phyloP scores from a whole-genome alignment of 64 coral and sea anemone species.

The Montipora sp. region DNA sequence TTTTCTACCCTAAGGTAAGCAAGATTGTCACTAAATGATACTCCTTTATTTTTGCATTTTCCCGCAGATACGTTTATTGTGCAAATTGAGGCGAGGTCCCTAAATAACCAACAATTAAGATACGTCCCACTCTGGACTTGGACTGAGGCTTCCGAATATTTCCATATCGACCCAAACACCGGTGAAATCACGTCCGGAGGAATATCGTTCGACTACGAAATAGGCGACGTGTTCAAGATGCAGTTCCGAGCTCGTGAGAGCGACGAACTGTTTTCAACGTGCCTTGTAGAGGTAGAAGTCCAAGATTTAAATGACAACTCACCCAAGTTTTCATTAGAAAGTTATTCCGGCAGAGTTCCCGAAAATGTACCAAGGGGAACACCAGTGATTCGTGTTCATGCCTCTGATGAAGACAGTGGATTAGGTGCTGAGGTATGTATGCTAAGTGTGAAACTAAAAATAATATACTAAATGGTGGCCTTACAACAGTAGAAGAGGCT shows the following conservation, averaged over 20 bases:
- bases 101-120: not conserved
- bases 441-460: not conserved
- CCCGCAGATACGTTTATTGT: not conserved
- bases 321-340: conserved; percentile 49
- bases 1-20: too few species aligned
- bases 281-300: conserved; percentile 67
- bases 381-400: conserved; percentile 38
- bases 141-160: not conserved
- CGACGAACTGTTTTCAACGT: conserved; percentile 24
- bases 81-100: conserved; percentile 3
- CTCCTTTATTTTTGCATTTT: not conserved
- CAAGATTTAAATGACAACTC: conserved; percentile 81
- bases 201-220: conserved; percentile 72
- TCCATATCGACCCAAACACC: conserved; percentile 21
- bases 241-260: conserved; percentile 66
- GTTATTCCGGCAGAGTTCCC: conserved; percentile 54
- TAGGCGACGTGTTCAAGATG: conserved; percentile 25
- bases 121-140: conserved; percentile 4
- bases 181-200: conserved; percentile 45
- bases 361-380: conserved; percentile 63
- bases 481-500: too few species aligned
- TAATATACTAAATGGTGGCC: not conserved
- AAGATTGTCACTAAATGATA: not conserved
- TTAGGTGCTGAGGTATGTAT: not conserved
- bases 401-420: conserved; percentile 63